phyloP scores from a whole-genome alignment of 2,888 invertebrate genomes.

The Nemurella pictetii region DNA sequence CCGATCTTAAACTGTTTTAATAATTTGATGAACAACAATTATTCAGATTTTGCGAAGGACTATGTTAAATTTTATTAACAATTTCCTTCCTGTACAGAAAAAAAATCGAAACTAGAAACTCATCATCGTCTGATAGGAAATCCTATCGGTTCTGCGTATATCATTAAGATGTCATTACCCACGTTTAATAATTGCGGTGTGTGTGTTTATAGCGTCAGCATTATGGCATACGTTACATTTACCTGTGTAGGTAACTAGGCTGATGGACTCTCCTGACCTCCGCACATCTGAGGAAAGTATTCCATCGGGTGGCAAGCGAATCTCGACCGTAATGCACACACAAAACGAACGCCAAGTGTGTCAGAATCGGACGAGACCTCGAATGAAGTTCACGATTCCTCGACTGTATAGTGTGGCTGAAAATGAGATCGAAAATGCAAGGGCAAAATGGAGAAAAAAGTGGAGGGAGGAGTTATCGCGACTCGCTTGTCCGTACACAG shows the following conservation, averaged over 20 bases:
- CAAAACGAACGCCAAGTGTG: too few relatives aligned
- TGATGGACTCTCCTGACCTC: conserved; percentile 7
- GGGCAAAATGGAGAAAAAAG: neutral
- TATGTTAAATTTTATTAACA: neutral
- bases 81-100: neutral
- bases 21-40: neutral
- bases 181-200: too few relatives aligned
- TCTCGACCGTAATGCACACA: neutral
- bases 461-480: neutral
- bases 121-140: neutral
- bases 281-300: conserved; percentile 10
- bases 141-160: neutral
- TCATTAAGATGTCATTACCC: neutral
- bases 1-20: neutral
- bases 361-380: neutral
- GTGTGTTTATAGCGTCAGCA: neutral
- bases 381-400: neutral
- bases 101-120: neutral
- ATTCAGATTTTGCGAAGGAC: neutral
- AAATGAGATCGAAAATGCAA: conserved; percentile 29
- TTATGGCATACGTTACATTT: conserved; percentile 23
- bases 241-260: conserved; percentile 20
- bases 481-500: neutral
- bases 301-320: neutral
- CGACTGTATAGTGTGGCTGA: neutral